phyloP scores from a whole-genome alignment of 2,113 vertebrate species.

The Aphyosemion australe region DNA sequence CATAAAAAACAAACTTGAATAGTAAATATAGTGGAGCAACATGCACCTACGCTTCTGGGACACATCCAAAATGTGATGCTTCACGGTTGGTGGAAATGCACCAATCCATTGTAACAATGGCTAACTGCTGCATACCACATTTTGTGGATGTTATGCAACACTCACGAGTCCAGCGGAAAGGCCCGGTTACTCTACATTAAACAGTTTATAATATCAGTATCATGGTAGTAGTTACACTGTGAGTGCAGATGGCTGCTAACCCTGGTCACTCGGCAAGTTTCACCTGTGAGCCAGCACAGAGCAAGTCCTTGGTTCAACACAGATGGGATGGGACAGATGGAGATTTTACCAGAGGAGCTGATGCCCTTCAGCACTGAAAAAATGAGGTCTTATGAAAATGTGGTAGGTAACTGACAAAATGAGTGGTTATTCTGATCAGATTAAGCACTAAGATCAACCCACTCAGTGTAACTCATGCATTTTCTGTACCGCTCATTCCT shows the following conservation, averaged over 20 bases:
- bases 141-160: too few species aligned
- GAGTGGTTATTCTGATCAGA: slow-evolving; percentile 13
- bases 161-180: too few species aligned
- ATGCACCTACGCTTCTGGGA: too few species aligned
- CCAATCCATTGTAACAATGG: too few species aligned
- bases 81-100: too few species aligned
- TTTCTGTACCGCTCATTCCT: too few species aligned
- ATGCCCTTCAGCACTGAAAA: slow-evolving; percentile 57
- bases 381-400: slow-evolving; percentile 31
- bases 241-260: slow-evolving; percentile 47
- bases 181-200: background rate
- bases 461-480: too few species aligned
- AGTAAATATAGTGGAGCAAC: too few species aligned
- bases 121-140: too few species aligned
- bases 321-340: slow-evolving; percentile 72
- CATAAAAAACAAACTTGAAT: too few species aligned
- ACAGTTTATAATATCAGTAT: background rate
- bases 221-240: background rate
- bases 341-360: slow-evolving; percentile 52
- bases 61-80: too few species aligned
- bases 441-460: too few species aligned
- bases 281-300: slow-evolving; percentile 46
- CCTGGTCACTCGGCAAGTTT: slow-evolving; percentile 57
- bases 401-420: slow-evolving; percentile 26
- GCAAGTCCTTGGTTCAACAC: slow-evolving; percentile 48